phyloP scores from a whole-genome alignment of 2,797 vertebrate genomes.

The Danio kyathit region DNA sequence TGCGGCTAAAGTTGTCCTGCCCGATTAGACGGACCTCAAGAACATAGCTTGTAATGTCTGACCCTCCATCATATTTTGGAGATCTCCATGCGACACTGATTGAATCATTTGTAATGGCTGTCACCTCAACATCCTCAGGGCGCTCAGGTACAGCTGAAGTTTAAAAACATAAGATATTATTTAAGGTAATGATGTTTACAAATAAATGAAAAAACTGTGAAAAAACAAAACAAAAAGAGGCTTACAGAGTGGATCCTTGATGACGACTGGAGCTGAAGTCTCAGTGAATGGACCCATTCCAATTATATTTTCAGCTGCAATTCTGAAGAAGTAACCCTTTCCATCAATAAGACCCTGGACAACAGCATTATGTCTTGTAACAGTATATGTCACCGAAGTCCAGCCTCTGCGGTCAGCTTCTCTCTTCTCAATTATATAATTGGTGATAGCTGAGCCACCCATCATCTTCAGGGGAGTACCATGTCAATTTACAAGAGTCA shows the following conservation, averaged over 20 bases:
- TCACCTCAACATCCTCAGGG: constrained; percentile 93
- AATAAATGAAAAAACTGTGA: not conserved
- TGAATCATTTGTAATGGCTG: constrained; percentile 89
- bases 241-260: constrained; percentile 96
- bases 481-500: constrained; percentile 96
- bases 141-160: constrained; percentile 92
- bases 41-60: constrained; percentile 91
- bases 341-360: constrained; percentile 92
- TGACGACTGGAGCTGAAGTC: constrained; percentile 86
- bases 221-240: not conserved
- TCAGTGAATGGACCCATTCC: constrained; percentile 96
- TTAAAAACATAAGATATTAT: not conserved
- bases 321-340: constrained; percentile 96
- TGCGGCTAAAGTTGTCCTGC: constrained; percentile 86
- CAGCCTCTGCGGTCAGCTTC: constrained; percentile 94
- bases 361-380: constrained; percentile 94
- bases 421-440: constrained; percentile 96
- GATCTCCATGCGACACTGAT: constrained; percentile 93
- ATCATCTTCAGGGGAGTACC: constrained; percentile 95
- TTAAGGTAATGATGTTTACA: not conserved
- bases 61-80: constrained; percentile 95
- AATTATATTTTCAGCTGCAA: constrained; percentile 97
- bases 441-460: constrained; percentile 97
- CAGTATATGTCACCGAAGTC: constrained; percentile 94
- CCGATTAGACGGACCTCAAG: constrained; percentile 93